Evolutionary conservation across 2,113 vertebrate genomes (phyloP).

Genomic region (Atherinomorus stipes): DNA sequence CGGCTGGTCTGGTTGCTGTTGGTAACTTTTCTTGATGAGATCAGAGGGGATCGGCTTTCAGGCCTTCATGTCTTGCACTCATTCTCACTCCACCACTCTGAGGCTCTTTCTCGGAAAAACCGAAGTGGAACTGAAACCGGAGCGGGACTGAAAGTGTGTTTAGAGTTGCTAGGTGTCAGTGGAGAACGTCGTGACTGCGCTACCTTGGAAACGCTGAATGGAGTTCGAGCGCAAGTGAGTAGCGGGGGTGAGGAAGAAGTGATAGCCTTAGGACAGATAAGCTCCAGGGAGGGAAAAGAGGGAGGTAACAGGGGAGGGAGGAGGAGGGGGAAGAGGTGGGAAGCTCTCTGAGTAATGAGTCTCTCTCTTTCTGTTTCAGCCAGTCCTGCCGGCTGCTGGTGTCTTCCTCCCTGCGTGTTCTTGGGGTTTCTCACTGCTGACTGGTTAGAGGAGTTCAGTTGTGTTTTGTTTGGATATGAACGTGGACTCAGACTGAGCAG

Average conservation of each 20-base stretch:
- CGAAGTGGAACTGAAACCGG: constrained; percentile 66
- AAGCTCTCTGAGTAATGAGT: constrained; percentile 64
- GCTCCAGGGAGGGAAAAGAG: constrained; percentile 74
- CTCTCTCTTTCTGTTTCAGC: constrained; percentile 60
- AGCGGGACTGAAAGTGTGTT: constrained; percentile 47
- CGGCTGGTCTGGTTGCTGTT: constrained; percentile 72
- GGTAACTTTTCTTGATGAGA: constrained; percentile 81
- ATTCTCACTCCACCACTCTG: constrained; percentile 4
- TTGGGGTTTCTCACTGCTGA: constrained; percentile 7
- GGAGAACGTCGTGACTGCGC: constrained; percentile 44
- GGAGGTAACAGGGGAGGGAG: constrained; percentile 52
- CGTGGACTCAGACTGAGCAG: constrained; percentile 50
- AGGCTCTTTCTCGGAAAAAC: constrained; percentile 24
- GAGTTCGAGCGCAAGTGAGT: constrained; percentile 54
- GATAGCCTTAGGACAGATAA: constrained; percentile 77
- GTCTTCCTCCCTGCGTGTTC: constrained; percentile 29
- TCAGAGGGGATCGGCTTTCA: constrained; percentile 81
- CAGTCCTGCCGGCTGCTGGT: constrained; percentile 51
- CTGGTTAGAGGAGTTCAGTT: constrained; percentile 47
- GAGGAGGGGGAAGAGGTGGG: constrained; percentile 52
- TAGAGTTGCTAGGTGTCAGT: constrained; percentile 31
- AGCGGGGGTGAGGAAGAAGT: constrained; percentile 54
- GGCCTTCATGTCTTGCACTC: constrained; percentile 47
- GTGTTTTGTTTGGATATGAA: constrained; percentile 35
- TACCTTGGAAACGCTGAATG: constrained; percentile 62